These are phyloP conservation scores for Sinocyclocheilus maitianheensis DNA, from an alignment of 2,113 vertebrate species.

Conservation along the genomic window DNA sequence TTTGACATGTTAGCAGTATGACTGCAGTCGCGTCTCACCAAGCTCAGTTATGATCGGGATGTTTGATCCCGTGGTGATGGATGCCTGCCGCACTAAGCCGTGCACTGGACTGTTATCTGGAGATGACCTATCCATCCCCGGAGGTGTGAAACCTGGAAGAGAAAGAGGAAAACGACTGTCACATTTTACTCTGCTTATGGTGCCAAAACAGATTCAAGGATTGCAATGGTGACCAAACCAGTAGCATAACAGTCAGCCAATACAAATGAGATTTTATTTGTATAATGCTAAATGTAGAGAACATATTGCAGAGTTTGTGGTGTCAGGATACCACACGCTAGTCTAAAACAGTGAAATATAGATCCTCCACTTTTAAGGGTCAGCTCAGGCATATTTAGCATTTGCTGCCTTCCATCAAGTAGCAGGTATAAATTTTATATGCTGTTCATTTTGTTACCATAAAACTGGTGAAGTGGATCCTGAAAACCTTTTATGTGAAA, in stretches of 20 bases:
- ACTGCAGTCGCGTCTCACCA: constrained; percentile 79
- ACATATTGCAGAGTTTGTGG: constrained; percentile 42
- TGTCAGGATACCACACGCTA: constrained; percentile 33
- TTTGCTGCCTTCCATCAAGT: constrained; percentile 76
- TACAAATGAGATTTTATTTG: not conserved
- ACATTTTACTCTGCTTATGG: not conserved
- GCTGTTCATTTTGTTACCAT: constrained; percentile 81
- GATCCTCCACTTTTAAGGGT: constrained; percentile 73
- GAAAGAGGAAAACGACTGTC: not conserved
- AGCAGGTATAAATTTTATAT: constrained; percentile 80
- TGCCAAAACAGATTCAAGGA: not conserved
- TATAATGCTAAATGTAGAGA: not conserved
- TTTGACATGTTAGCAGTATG: constrained; percentile 5
- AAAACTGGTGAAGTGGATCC: constrained; percentile 81
- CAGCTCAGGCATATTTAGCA: constrained; percentile 76
- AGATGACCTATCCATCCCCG: constrained; percentile 97
- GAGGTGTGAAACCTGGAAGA: constrained; percentile 91
- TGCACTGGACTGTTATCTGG: constrained; percentile 98
- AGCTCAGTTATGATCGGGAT: constrained; percentile 99
- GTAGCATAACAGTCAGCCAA: not conserved
- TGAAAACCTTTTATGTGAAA: constrained; percentile 92
- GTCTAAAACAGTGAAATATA: constrained; percentile 58
- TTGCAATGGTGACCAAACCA: not conserved
- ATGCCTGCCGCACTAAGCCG: constrained; percentile 91
- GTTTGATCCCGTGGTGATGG: constrained; percentile 94